Evolutionary conservation across 2,113 vertebrate species (phyloP).

Genomic region (Neogobius melanostomus): DNA sequence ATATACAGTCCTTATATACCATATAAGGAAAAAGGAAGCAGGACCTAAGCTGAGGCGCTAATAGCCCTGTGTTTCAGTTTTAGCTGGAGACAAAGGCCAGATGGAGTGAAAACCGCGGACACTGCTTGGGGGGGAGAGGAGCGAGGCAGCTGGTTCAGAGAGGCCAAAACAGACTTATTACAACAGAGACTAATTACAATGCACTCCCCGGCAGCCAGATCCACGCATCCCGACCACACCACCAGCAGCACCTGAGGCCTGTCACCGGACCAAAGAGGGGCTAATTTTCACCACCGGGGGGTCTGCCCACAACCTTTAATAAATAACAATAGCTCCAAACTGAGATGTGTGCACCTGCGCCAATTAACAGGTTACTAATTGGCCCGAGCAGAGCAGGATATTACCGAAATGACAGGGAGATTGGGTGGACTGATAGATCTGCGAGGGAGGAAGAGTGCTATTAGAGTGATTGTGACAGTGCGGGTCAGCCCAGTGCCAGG

Average conservation of each 20-base stretch:
- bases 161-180: slow-evolving; percentile 71
- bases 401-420: slow-evolving; percentile 41
- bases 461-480: slow-evolving; percentile 2
- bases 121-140: slow-evolving; percentile 33
- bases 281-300: slow-evolving; percentile 88
- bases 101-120: slow-evolving; percentile 67
- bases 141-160: slow-evolving; percentile 47
- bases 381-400: slow-evolving; percentile 49
- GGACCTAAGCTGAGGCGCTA: background rate
- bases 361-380: slow-evolving; percentile 78
- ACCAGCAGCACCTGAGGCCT: slow-evolving; percentile 93
- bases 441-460: slow-evolving; percentile 39
- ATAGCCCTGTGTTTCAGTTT: background rate
- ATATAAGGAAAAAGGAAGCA: slow-evolving; percentile 1
- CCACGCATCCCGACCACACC: slow-evolving; percentile 86
- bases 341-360: slow-evolving; percentile 70
- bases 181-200: slow-evolving; percentile 90
- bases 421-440: slow-evolving; percentile 45
- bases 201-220: slow-evolving; percentile 84
- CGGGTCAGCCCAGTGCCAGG: slow-evolving; percentile 1
- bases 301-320: slow-evolving; percentile 72
- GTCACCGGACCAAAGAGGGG: slow-evolving; percentile 77
- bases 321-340: slow-evolving; percentile 69
- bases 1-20: background rate
- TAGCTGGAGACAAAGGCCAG: slow-evolving; percentile 65